These are phyloP conservation scores for Drosophila melanosoma DNA, from an alignment of 2,888 invertebrate species.

Conservation along the genomic window DNA sequence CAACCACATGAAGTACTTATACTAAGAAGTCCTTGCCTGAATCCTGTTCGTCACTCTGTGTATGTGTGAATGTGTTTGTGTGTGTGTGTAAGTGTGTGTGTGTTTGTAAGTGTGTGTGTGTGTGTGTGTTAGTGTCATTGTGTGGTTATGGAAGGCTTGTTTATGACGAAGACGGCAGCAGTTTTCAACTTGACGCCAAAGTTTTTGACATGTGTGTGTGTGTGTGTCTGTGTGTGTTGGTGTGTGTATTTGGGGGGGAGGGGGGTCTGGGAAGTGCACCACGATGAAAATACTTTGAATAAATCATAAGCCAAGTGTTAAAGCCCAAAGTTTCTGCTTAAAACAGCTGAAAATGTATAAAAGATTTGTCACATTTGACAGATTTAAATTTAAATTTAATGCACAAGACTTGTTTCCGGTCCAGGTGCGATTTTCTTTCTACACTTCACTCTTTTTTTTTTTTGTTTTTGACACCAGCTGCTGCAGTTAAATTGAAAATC, in stretches of 20 bases:
- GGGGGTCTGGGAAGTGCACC: slow-evolving; percentile 16
- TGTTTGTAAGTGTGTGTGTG: slow-evolving; percentile 11
- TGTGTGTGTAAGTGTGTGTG: slow-evolving; percentile 7
- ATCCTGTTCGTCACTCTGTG: slow-evolving; percentile 7
- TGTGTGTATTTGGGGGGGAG: neutral
- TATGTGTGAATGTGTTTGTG: slow-evolving; percentile 3
- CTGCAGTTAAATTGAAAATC: slow-evolving; percentile 72
- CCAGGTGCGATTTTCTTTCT: slow-evolving; percentile 30
- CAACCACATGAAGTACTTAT: slow-evolving; percentile 43
- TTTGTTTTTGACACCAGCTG: slow-evolving; percentile 56
- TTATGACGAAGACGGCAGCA: slow-evolving; percentile 58
- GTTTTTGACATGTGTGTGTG: slow-evolving; percentile 38
- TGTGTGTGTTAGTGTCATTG: neutral
- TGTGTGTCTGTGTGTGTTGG: slow-evolving; percentile 24
- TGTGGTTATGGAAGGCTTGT: slow-evolving; percentile 35
- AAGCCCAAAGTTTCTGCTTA: slow-evolving; percentile 56
- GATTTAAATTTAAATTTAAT: slow-evolving; percentile 45
- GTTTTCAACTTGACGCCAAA: slow-evolving; percentile 60
- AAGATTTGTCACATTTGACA: slow-evolving; percentile 26
- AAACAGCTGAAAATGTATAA: slow-evolving; percentile 10
- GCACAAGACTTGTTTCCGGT: slow-evolving; percentile 8
- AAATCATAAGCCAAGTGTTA: slow-evolving; percentile 65
- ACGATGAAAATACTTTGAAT: slow-evolving; percentile 77
- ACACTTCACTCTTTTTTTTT: neutral
- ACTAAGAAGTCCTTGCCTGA: slow-evolving; percentile 29